Percentiles rank a stretch among this genome's conserved stretches.
Evolutionary conservation across 2,888 invertebrate genomes (phyloP).

Genomic region (Drosophila pseudotalamancana): DNA sequence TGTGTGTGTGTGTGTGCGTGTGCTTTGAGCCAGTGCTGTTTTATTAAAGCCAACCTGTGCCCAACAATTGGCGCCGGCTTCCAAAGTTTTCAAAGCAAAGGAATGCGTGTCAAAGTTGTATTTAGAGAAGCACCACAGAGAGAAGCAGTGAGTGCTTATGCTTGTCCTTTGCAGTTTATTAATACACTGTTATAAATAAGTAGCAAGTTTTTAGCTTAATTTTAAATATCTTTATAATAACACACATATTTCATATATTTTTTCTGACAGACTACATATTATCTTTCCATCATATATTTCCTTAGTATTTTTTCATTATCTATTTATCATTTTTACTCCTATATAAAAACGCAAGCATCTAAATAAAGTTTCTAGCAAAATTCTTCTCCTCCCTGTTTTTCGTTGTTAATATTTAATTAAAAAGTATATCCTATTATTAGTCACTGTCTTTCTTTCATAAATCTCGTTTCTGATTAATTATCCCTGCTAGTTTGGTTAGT

Average conservation of each 20-base stretch:
- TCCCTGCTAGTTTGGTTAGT: not conserved
- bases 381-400: too few relatives aligned
- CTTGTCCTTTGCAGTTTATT: not conserved
- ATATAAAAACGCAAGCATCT: too few relatives aligned
- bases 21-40: constrained; percentile 1
- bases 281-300: not conserved
- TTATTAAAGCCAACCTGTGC: constrained; percentile 25
- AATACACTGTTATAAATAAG: constrained; percentile 1
- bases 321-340: too few relatives aligned
- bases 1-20: not conserved
- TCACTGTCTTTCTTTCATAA: not conserved
- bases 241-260: not conserved
- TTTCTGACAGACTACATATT: not conserved
- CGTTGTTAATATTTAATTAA: not conserved
- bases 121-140: constrained; percentile 6
- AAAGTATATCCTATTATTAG: not conserved
- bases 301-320: not conserved
- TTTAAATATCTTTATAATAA: too few relatives aligned
- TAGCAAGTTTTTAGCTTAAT: not conserved
- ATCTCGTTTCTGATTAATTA: not conserved
- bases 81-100: not conserved
- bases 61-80: constrained; percentile 1
- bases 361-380: too few relatives aligned
- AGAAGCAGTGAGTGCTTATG: constrained; percentile 1
- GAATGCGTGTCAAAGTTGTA: constrained; percentile 25